phyloP scores from a whole-genome alignment of 2,113 vertebrate genomes.

The Microcebus griseorufus region DNA sequence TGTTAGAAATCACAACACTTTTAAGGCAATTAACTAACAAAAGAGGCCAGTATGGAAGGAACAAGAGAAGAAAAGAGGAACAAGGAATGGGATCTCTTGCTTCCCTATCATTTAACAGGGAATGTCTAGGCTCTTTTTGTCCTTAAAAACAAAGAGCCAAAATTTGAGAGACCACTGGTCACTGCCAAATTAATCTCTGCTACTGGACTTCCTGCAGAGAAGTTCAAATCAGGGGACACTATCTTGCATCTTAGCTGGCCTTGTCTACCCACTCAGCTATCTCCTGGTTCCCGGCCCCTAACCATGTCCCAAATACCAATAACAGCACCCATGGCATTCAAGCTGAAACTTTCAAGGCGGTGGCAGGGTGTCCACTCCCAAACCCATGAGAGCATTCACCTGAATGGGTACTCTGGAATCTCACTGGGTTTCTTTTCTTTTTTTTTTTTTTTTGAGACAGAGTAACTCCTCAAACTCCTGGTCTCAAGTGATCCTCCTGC shows the following conservation, averaged over 20 bases:
- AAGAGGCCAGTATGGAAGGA: background rate
- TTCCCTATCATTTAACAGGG: background rate
- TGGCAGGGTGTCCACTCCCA: fast-evolving
- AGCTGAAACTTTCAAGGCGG: background rate
- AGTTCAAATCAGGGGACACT: background rate
- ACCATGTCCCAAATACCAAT: background rate
- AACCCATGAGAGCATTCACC: fast-evolving
- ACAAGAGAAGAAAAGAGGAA: background rate
- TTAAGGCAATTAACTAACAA: background rate
- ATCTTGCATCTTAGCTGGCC: background rate
- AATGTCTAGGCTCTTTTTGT: no score
- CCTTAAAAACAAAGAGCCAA: background rate
- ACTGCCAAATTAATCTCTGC: background rate
- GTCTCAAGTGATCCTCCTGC: no score
- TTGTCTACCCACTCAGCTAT: background rate
- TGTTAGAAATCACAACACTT: background rate
- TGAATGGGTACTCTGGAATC: background rate
- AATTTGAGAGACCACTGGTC: background rate
- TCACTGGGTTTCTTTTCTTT: background rate
- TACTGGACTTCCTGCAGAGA: background rate
- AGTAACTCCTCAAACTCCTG: no score
- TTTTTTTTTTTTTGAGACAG: no score
- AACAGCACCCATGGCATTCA: background rate
- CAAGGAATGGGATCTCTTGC: background rate
- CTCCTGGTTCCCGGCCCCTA: background rate